Conservation (phyloP, 2,888 invertebrate species). For the Idaea aversata region DNA sequence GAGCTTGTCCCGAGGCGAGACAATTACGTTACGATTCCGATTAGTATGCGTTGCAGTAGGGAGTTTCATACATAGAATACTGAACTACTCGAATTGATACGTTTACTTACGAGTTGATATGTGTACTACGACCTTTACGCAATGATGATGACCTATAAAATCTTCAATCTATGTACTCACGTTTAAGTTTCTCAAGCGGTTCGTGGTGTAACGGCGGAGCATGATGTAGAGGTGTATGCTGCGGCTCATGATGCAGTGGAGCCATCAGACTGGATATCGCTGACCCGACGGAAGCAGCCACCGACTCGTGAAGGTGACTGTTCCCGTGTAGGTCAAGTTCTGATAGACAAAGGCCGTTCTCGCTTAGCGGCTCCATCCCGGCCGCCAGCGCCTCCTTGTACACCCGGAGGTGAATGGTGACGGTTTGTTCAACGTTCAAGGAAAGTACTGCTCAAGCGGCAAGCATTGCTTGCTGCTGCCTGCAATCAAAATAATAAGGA, state of each 20-base stretch:
- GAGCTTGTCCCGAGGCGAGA: too few species aligned
- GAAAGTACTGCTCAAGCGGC: constrained; percentile 34
- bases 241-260: constrained; percentile 77
- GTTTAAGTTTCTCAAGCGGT: constrained; percentile 88
- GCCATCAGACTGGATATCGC: constrained; percentile 80
- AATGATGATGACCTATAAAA: too few species aligned
- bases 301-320: constrained; percentile 75
- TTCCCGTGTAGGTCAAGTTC: constrained; percentile 82
- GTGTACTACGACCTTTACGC: too few species aligned
- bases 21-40: too few species aligned
- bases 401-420: constrained; percentile 79
- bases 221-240: constrained; percentile 78
- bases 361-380: constrained; percentile 84
- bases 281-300: constrained; percentile 76
- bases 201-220: constrained; percentile 84
- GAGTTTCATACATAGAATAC: too few species aligned
- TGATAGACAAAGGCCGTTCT: constrained; percentile 86
- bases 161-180: constrained; percentile 74
- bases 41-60: too few species aligned
- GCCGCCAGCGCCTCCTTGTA: constrained; percentile 83
- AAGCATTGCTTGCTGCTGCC: constrained; percentile 25
- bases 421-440: constrained; percentile 41
- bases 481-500: constrained; percentile 2
- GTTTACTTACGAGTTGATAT: too few species aligned
- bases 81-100: too few species aligned